These are phyloP conservation scores for Pristionchus arcanus DNA, from an alignment of 2,888 invertebrate genomes.

Conservation along the genomic window DNA sequence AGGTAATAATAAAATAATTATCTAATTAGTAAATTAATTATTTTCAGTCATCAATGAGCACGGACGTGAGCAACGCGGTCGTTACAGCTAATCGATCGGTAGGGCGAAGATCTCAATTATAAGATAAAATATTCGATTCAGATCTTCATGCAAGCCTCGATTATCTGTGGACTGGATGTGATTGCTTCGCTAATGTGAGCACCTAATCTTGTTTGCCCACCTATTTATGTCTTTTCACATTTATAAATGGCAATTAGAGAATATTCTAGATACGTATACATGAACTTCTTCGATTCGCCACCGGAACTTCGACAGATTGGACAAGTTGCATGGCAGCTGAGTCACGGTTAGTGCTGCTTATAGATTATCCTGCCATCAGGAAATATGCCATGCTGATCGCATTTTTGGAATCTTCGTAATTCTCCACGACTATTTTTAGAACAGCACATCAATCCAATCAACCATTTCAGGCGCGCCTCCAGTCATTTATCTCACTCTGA, in stretches of 20 bases:
- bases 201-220: too few species aligned
- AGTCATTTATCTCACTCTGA: conserved; percentile 31
- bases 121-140: not conserved
- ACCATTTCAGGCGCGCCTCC: conserved; percentile 30
- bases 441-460: not conserved
- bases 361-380: too few species aligned
- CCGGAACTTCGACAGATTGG: conserved; percentile 7
- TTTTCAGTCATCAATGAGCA: conserved; percentile 17
- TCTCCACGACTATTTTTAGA: too few species aligned
- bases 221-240: not conserved
- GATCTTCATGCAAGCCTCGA: conserved; percentile 49
- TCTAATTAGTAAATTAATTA: not conserved
- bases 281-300: conserved; percentile 50
- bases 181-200: conserved; percentile 33
- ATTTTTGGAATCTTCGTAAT: too few species aligned
- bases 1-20: not conserved
- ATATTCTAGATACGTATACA: conserved; percentile 38
- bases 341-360: conserved; percentile 7
- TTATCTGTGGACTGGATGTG: conserved; percentile 23
- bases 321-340: conserved; percentile 43
- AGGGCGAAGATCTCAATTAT: not conserved
- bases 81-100: conserved; percentile 15
- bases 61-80: not conserved
- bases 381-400: too few species aligned
- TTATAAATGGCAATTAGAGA: not conserved